Evolutionary conservation across 2,888 invertebrate species (phyloP).

Genomic region (Agonopterix heracliana): DNA sequence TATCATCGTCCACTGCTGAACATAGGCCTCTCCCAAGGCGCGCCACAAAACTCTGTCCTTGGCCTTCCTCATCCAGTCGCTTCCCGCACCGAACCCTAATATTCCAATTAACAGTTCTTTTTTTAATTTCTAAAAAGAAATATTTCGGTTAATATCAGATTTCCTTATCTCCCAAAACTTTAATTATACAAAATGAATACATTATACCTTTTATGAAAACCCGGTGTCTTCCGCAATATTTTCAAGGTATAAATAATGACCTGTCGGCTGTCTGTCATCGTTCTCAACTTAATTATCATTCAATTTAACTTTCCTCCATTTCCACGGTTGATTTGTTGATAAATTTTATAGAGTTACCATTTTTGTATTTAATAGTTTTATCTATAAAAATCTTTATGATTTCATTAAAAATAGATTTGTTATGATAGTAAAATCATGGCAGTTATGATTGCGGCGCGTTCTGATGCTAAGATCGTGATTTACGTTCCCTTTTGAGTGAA

Average conservation of each 20-base stretch:
- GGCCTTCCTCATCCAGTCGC: too few relatives aligned
- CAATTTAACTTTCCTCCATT: constrained; percentile 20
- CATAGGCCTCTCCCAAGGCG: too few relatives aligned
- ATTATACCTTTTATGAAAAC: constrained; percentile 40
- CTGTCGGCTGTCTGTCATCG: constrained; percentile 29
- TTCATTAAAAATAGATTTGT: background rate
- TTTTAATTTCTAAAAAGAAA: constrained; percentile 11
- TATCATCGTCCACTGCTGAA: too few relatives aligned
- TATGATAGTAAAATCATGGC: constrained; percentile 2
- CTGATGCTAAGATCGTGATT: background rate
- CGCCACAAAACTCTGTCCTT: too few relatives aligned
- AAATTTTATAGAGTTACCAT: background rate
- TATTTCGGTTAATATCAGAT: constrained; percentile 9
- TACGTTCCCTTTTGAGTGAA: constrained; percentile 1
- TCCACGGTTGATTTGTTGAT: background rate
- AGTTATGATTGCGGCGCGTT: background rate
- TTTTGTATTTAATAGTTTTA: background rate
- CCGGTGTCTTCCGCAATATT: constrained; percentile 23
- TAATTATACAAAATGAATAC: constrained; percentile 36
- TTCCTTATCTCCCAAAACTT: constrained; percentile 26
- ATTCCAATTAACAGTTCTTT: background rate
- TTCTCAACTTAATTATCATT: constrained; percentile 33
- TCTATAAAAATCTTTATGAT: background rate
- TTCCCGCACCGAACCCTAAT: too few relatives aligned
- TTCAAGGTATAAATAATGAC: constrained; percentile 30